Conservation (phyloP, 2,888 invertebrate species). For the Polymixis flavicincta region DNA sequence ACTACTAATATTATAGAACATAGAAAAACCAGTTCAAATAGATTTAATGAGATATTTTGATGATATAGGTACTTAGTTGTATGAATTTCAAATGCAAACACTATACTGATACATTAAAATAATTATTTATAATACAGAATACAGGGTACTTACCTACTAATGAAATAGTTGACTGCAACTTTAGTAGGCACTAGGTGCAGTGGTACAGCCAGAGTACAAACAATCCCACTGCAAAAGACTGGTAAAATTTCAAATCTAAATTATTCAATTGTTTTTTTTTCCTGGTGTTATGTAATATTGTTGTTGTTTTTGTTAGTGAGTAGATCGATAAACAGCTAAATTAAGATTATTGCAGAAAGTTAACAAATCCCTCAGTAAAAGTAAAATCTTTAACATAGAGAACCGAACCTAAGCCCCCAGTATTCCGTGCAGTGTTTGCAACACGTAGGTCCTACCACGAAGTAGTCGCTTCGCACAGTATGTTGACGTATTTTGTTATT, state of each 20-base stretch:
- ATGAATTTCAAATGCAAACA: conserved; percentile 51
- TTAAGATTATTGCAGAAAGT: not conserved
- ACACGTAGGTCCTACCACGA: conserved; percentile 52
- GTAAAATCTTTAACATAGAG: not conserved
- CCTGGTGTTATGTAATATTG: too few species aligned
- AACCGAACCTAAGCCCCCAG: not conserved
- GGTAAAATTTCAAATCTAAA: not conserved
- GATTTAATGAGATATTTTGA: conserved; percentile 37
- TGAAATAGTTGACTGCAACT: not conserved
- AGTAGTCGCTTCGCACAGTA: conserved; percentile 89
- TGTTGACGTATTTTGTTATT: conserved; percentile 85
- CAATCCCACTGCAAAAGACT: not conserved
- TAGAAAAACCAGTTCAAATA: conserved; percentile 37
- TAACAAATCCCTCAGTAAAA: not conserved
- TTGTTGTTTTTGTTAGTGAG: too few species aligned
- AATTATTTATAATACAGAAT: not conserved
- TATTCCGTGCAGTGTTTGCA: conserved; percentile 50
- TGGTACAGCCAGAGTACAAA: not conserved
- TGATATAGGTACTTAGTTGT: conserved; percentile 26
- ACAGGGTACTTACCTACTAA: not conserved
- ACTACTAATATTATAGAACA: conserved; percentile 50
- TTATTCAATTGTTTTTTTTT: not conserved
- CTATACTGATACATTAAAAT: conserved; percentile 28
- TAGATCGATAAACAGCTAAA: not conserved
- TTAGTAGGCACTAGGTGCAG: not conserved